Evolutionary conservation across 2,888 invertebrate genomes (phyloP).

Genomic region (Melinopterus prodromus): DNA sequence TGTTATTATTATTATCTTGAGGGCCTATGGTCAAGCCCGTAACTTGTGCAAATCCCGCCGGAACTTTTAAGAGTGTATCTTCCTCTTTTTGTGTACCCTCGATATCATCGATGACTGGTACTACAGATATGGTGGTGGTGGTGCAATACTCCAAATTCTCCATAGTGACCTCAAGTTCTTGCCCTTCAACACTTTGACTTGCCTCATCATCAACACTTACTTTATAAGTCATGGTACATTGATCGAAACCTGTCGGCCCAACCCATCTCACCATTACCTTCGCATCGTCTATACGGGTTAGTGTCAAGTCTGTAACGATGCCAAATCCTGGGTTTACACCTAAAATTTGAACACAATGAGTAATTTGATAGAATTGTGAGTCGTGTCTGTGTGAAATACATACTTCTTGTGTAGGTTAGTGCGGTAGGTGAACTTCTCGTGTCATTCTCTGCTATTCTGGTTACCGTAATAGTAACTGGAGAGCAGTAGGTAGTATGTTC

Average conservation of each 20-base stretch:
- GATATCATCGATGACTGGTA: background rate
- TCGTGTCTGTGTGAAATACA: background rate
- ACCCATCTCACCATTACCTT: background rate
- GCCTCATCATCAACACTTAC: background rate
- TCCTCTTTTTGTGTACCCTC: background rate
- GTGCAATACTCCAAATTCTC: background rate
- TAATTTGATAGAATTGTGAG: background rate
- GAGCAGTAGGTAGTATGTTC: background rate
- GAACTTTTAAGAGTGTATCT: background rate
- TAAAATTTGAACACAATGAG: background rate
- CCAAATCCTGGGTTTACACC: background rate
- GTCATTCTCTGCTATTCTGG: background rate
- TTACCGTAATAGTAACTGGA: background rate
- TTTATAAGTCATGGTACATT: background rate
- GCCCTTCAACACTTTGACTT: background rate
- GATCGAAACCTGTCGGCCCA: background rate
- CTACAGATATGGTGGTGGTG: background rate
- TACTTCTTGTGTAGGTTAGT: background rate
- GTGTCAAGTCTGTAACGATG: background rate
- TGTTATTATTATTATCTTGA: background rate
- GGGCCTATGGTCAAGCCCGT: background rate
- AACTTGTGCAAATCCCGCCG: background rate
- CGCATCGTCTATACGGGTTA: background rate
- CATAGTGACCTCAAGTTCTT: background rate
- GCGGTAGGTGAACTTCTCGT: background rate